Base-by-base conservation (phyloP, 1,140 invertebrate species). In the Propsilocerus akamusi region DNA sequence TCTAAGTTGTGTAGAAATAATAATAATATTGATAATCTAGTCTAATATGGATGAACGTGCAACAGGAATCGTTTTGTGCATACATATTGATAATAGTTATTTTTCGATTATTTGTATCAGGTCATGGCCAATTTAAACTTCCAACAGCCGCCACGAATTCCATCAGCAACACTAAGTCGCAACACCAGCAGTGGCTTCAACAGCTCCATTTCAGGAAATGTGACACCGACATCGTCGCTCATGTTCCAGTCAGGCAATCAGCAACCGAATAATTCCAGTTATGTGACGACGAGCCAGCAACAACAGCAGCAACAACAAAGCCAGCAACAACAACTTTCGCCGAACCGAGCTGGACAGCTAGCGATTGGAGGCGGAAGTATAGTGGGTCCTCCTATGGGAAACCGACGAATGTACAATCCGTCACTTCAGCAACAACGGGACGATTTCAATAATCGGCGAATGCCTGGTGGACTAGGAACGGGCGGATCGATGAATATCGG, bases 101-200 rank as follows among this genome's bases (percentile, higher is more conserved):
- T 25, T 48, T 11, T 48, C 4, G 24, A 24, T 24, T 26, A 30
- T 53, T 46, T 26, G 41, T 68, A 68, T 17, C 66, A 68, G 75
- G 76, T 73, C 77, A 83, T 83, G 80, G 80, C 80, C 74, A 83
- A 83, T 74, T 72, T 83, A 75, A 83, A 83, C 72, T 83, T 83
- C 68, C 80, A 83, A 68, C 80, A 82, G 69, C 78, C 80, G 57
- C 77, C 78, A 70, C 75, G 78, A 73, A 80, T 76, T 73, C 76
- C 80, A 68, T 75, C 76, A 64, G 71, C 76, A 60, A 75, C 76
- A 56, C 68, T 80, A 59, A 72, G 72, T 56, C 68, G 72, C 49
- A 71, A 76, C 52, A 62, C 59, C 60, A 72, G 73, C 67, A 72
- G 77, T 54, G 70, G 72, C 53, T 75, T 75, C 58, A 68, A 69